Evolutionary conservation across 2,888 invertebrate species (phyloP), one percentile per base, ranked within the genome.

Genomic region (Panopea generosa): DNA sequence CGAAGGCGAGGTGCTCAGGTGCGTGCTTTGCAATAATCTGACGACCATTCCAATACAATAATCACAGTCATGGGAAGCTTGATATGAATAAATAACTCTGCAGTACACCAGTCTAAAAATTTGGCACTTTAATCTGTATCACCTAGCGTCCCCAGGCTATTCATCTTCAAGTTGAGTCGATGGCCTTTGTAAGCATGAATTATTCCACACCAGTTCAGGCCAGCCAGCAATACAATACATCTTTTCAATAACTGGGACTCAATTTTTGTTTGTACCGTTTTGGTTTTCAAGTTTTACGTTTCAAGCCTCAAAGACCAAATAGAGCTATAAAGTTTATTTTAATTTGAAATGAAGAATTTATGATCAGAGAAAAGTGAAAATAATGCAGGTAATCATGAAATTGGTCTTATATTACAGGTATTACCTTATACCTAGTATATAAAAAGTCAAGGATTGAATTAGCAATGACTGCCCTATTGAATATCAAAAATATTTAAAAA

Each of bases 101-200:
- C 56, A 69, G 50, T 60, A 50, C 59, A 52, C 57, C 65, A 40
- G 57, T 50, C 57, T 27, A 57, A 68, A 65, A 52, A 62, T 53
- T 73, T 77, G 77, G 77, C 77, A 77, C 69, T 73, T 69, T 72
- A 71, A 77, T 68, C 77, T 68, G 72, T 72, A 72, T 65, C 72
- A 77, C 65, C 59, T 50, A 72, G 72, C 53, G 72, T 62, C 72
- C 69, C 52, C 53, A n/a, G 38, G 60, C 72, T 66, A 77, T 77
- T 77, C 77, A 77, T 65, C 65, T 50, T 27, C 60, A 53, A 63
- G 61, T 49, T 49, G 68, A 66, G 69, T 52, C 69, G 55, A 29
- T 20, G 72, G 59, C 53, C 71, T 52, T 72, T 72, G 60, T 72
- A 68, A 69, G 73, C 71, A 62, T 68, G 77, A 77, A 77, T 77